Evolutionary conservation across 2,888 invertebrate genomes (phyloP).

Genomic region (Tipula lateralis): DNA sequence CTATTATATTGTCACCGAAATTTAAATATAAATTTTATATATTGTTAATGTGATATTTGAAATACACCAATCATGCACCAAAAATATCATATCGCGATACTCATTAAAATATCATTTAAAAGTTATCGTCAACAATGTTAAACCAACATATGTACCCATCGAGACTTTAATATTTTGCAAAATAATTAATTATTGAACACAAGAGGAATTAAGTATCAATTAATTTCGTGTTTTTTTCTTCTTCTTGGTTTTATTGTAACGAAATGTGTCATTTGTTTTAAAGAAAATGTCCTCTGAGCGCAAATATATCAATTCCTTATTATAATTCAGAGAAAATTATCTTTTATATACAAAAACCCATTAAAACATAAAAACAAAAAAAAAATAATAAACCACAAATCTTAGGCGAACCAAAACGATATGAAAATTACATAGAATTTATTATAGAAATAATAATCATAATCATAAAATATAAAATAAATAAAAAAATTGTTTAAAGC

Average conservation of each 20-base stretch:
- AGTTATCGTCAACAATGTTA: not conserved
- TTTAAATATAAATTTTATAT: not conserved
- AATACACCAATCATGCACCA: slow-evolving; percentile 2
- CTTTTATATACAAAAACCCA: not conserved
- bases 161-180: not conserved
- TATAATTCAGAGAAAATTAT: not conserved
- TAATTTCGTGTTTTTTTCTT: not conserved
- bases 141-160: not conserved
- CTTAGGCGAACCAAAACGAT: not conserved
- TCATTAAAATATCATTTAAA: not conserved
- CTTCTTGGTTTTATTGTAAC: not conserved
- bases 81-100: not conserved
- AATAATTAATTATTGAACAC: not conserved
- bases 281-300: not conserved
- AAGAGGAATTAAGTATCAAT: not conserved
- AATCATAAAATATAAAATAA: slow-evolving; percentile 19
- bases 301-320: not conserved
- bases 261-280: not conserved
- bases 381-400: too few relatives aligned
- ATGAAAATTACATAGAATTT: not conserved
- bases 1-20: not conserved
- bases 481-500: not conserved
- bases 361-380: not conserved
- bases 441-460: not conserved
- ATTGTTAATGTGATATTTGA: too few relatives aligned